Base-by-base conservation (phyloP, 2,888 invertebrate species). In the Spilarctia lutea region DNA sequence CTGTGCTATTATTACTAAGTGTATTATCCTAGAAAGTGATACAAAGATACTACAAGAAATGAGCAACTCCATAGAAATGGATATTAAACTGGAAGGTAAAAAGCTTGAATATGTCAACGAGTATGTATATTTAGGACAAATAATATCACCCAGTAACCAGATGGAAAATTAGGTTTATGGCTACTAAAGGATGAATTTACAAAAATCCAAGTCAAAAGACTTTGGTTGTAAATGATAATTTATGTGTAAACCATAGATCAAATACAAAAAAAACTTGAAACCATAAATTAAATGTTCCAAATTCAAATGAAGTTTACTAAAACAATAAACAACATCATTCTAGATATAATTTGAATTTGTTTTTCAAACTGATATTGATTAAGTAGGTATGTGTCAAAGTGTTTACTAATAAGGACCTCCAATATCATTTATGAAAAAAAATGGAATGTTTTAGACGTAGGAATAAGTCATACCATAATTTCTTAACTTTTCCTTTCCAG, bases 321-420 rank as follows among this genome's bases (percentile, higher is more conserved):
- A 52, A 52, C 8, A 24, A 52, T 52, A 24, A 24, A 52, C 24
- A 52, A 52, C 52, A 52, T 7, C 24, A 48, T 20, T 48, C 20
- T 20, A 20, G 4, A 6, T 20, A 6, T 20, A 48, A 48, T 20
- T 48, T 20, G 7, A 20, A 24, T 52, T 24, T 56, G 24, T 56
- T n/a, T n/a, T n/a, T 27, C 27, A 6, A 20, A 20, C 11, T 10
- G 65, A 73, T 71, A 76, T 76, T 71, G 75, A 75, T 80, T 79
- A 52, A 75, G 78, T 77, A 72, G 76, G 75, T 80, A 83, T 76
- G 68, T 78, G 75, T 76, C 80, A 69, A 30, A 80, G 75, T 72
- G 80, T 79, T 81, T 71, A 71, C 63, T 75, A 35, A 65, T 24
- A 70, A 39, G 18, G 30, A 35, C 35, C 10, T 39, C 16, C 16